Evolutionary conservation across 2,888 invertebrate species (phyloP).

Genomic region (Volucella inflata): DNA sequence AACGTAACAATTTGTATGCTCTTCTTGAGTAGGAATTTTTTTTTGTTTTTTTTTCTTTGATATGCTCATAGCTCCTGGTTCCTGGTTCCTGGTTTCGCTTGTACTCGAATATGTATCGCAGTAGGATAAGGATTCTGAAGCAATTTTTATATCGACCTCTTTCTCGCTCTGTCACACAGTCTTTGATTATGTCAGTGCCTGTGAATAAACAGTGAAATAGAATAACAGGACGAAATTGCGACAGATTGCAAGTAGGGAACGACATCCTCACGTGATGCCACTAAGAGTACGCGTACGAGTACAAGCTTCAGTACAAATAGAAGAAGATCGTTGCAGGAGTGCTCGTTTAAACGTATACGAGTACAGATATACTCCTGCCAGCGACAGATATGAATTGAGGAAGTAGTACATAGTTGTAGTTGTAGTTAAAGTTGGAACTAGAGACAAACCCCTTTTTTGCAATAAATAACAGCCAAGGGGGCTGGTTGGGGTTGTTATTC

Average conservation of each 20-base stretch:
- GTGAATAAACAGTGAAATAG: slow-evolving; percentile 69
- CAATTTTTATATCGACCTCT: slow-evolving; percentile 46
- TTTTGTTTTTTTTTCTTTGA: slow-evolving; percentile 22
- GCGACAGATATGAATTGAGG: slow-evolving; percentile 69
- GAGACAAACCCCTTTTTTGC: slow-evolving; percentile 65
- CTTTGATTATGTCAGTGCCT: slow-evolving; percentile 25
- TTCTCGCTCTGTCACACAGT: neutral
- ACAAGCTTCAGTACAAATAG: too few relatives aligned
- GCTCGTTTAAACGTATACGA: neutral
- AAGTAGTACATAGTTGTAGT: slow-evolving; percentile 42
- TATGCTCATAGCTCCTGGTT: slow-evolving; percentile 21
- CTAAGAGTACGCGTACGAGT: too few relatives aligned
- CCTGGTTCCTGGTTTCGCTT: slow-evolving; percentile 5
- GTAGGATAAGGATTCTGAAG: slow-evolving; percentile 49
- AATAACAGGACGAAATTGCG: slow-evolving; percentile 69
- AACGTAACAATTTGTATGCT: slow-evolving; percentile 69
- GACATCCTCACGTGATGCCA: slow-evolving; percentile 55
- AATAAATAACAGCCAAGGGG: slow-evolving; percentile 63
- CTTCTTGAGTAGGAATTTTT: neutral
- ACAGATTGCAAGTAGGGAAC: slow-evolving; percentile 65
- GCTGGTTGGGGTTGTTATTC: slow-evolving; percentile 29
- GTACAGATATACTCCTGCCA: slow-evolving; percentile 29
- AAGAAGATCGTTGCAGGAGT: neutral
- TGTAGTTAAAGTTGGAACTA: slow-evolving; percentile 70
- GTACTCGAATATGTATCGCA: slow-evolving; percentile 30